Evolutionary conservation across 2,113 vertebrate species (phyloP).

Genomic region (Tamias sibiricus): DNA sequence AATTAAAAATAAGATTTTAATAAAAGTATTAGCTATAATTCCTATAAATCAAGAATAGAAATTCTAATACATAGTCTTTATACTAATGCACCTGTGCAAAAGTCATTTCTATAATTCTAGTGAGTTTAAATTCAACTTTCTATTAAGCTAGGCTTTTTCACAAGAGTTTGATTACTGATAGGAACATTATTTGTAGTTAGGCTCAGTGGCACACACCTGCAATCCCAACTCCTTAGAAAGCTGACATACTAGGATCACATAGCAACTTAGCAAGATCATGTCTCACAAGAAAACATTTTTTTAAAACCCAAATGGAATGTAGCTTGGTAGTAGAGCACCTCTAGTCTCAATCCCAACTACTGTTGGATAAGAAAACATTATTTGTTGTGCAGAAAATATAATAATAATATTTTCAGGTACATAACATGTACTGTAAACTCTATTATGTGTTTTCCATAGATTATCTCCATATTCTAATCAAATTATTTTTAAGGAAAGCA

Average conservation of each 20-base stretch:
- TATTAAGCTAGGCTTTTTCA: background rate
- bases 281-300: no score
- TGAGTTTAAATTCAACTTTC: background rate
- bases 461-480: background rate
- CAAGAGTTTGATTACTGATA: background rate
- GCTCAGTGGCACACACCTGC: no score
- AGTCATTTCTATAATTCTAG: background rate
- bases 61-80: background rate
- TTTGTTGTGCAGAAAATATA: background rate
- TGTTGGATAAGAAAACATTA: no score
- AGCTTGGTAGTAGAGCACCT: no score
- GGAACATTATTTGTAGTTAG: background rate
- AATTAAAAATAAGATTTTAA: background rate
- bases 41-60: background rate
- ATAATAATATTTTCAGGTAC: background rate
- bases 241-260: no score
- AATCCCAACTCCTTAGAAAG: no score
- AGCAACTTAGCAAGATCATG: no score
- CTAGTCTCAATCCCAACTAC: no score
- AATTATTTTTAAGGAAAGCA: background rate
- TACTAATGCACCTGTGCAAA: background rate
- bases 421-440: background rate
- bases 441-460: background rate
- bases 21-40: constrained; percentile 10
- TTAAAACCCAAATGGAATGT: no score